Evolutionary conservation across 2,113 vertebrate species (phyloP), one percentile per base, ranked within the genome.

Genomic region (Orientallactaga bullata): DNA sequence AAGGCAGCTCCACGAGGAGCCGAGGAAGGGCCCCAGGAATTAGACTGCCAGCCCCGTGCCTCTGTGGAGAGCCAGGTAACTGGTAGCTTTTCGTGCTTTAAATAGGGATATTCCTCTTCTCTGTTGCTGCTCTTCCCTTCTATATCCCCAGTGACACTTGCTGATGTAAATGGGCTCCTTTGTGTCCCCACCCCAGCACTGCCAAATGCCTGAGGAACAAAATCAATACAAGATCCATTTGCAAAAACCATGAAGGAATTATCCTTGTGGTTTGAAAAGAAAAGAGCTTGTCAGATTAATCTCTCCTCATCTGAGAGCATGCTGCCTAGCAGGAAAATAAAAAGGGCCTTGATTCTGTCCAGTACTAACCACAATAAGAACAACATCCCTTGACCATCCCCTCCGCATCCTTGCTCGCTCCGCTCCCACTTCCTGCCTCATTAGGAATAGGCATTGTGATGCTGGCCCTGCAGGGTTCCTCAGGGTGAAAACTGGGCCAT

Each of bases 171-270:
- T 3, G 23, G 51, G 24, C 89, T 77, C 71, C 78, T 76, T 89
- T 28, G 63, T 30, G 17, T 65, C 39, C 58, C 58, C 7, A 55
- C 10, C 39, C 61, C 18, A 35, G 76, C 90, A 39, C 71, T 91
- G 86, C 94, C 88, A 95, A 91, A 73, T 68, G 83, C 91, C 60
- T 61, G 55, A 18, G 35, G 72, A 2, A 13, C 16, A 55, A 63
- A 90, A 77, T 73, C 76, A 84, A 51, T 60, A 72, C 85, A 84
- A 89, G 94, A 91, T 94, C 94, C 78, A 78, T 91, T 89, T 86
- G 84, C 61, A 87, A 74, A 95, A 94, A 69, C 91, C 83, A 66
- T 5, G 1, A 82, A 78, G 80, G 73, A 82, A 84, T 81, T 76
- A 80, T 47, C 61, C 2, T 2, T 0, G 0, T 68, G 51, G 61